Evolutionary conservation across 2,888 invertebrate genomes (phyloP), one percentile per base, ranked within the genome.

Genomic region (Eristalis intricaria): DNA sequence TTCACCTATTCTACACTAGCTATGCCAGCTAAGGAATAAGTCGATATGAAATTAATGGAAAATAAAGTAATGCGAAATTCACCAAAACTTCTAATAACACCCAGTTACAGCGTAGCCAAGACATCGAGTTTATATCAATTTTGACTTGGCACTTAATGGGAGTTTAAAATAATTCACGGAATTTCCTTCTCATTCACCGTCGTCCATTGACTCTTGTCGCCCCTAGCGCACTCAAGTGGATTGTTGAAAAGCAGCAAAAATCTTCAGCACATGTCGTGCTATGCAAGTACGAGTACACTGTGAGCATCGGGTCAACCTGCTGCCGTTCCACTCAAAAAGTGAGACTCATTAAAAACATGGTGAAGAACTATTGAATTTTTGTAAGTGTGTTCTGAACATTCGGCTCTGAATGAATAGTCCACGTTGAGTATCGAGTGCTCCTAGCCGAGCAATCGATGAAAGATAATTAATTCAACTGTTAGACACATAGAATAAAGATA

Each of bases 291-390:
- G 50, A 50, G 15, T 13, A 13, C 4, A 60, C 13, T 15, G 26
- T 60, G 11, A 63, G 32, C 35, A 23, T 35, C 56, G 26, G n/a
- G 29, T 10, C n/a, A 35, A 23, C n/a, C n/a, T 15, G 5, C 43
- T 75, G 56, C 63, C 50, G 22, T 22, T 19, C 26, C 13, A 61
- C 56, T 29, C 11, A n/a, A 61, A 61, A 35, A 22, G 50, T 50
- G 50, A 68, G 64, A 74, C 68, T 68, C 80, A 74, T 80, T 74
- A 80, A 80, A 80, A 80, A 38, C 73, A 80, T 38, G 26, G 23
- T 80, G 50, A 58, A 70, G 60, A 74, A 63, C 60, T 61, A 60
- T 68, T 68, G 61, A 74, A 73, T 73, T 43, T 79, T 32, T 74
- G 38, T 26, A 80, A 74, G 65, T 63, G 50, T 68, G 68, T 68